Conservation (phyloP, 2,888 invertebrate genomes). For the Cotesia congregata region DNA sequence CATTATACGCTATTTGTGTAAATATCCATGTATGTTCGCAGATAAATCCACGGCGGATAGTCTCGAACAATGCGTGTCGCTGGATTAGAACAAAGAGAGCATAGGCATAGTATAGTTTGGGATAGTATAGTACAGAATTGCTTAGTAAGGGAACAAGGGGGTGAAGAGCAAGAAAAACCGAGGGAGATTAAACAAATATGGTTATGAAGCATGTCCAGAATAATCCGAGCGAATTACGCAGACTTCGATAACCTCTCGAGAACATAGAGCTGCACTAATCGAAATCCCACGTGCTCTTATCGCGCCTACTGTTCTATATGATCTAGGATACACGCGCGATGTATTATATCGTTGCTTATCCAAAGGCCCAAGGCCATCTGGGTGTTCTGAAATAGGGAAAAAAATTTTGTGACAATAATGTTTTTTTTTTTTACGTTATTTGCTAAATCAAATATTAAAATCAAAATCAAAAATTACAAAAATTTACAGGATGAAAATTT, state of each 20-base stretch:
- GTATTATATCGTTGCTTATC: not conserved
- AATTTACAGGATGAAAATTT: too few relatives aligned
- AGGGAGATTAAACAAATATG: slow-evolving; percentile 36
- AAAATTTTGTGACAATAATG: not conserved
- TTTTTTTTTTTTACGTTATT: too few relatives aligned
- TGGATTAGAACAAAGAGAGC: not conserved
- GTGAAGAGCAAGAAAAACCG: slow-evolving; percentile 12
- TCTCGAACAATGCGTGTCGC: slow-evolving; percentile 18
- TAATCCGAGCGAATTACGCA: slow-evolving; percentile 45
- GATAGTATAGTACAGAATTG: not conserved
- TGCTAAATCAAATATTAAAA: too few relatives aligned
- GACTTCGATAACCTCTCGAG: slow-evolving; percentile 41
- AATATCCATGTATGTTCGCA: not conserved
- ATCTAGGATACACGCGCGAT: not conserved
- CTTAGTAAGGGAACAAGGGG: not conserved
- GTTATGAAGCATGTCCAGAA: slow-evolving; percentile 43
- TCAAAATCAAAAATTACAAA: too few relatives aligned
- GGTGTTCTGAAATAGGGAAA: not conserved
- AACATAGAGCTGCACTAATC: slow-evolving; percentile 28
- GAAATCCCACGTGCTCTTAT: slow-evolving; percentile 33
- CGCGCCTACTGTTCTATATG: slow-evolving; percentile 8
- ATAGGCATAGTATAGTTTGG: slow-evolving; percentile 30
- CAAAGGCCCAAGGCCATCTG: not conserved
- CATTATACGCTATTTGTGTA: not conserved
- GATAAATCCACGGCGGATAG: not conserved